phyloP scores from a whole-genome alignment of 1,140 invertebrate species.

The Lasioglossum baleicum region DNA sequence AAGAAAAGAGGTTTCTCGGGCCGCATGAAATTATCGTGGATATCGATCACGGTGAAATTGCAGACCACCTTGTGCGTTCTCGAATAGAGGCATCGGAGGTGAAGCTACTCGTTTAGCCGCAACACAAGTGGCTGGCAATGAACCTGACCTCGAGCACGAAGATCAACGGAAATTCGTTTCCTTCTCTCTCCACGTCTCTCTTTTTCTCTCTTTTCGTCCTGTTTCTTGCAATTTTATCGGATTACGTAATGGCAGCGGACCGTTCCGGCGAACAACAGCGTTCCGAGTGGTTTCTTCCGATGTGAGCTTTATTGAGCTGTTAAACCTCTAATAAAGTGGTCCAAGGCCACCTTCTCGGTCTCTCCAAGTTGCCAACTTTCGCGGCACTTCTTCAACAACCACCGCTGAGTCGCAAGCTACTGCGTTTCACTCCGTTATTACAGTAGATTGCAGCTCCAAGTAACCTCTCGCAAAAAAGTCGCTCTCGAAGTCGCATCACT shows the following conservation, averaged over 20 bases:
- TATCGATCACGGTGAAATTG: not conserved
- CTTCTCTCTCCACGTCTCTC: too few relatives aligned
- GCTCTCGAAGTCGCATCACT: too few relatives aligned
- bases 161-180: slow-evolving; percentile 13
- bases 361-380: too few relatives aligned
- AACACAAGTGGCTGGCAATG: slow-evolving; percentile 5
- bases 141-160: slow-evolving; percentile 5
- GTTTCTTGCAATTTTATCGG: slow-evolving; percentile 11
- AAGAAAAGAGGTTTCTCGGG: too few relatives aligned
- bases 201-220: not conserved
- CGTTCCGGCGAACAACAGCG: not conserved
- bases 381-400: too few relatives aligned
- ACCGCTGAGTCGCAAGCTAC: too few relatives aligned
- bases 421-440: too few relatives aligned
- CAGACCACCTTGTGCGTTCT: not conserved
- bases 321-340: slow-evolving; percentile 1
- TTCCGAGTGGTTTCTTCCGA: not conserved
- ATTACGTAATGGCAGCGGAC: not conserved
- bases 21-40: not conserved
- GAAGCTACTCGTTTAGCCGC: not conserved
- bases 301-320: not conserved
- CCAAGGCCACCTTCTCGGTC: too few relatives aligned
- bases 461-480: too few relatives aligned
- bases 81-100: not conserved
- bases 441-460: too few relatives aligned